Percentiles rank a stretch among this genome's conserved stretches.
Conservation (phyloP, 2,797 vertebrate species). For the Hydrophis major region DNA sequence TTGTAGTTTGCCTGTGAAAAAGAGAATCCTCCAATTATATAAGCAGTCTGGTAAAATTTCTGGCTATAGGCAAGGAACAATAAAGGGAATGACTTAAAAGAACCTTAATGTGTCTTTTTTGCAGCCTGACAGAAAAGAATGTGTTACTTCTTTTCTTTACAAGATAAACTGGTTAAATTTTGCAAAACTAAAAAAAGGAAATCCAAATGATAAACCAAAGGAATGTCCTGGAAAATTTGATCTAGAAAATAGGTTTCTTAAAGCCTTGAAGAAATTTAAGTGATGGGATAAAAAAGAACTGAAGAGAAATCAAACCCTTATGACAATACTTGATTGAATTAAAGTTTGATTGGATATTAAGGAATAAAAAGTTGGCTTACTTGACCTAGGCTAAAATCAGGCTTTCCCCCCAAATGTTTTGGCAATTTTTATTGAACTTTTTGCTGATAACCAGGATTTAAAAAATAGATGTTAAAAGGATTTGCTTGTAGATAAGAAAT, state of each 20-base stretch:
- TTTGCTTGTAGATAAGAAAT: neutral
- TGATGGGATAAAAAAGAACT: neutral
- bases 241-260: neutral
- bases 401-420: neutral
- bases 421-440: neutral
- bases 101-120: no score
- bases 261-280: neutral
- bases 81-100: no score
- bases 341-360: neutral
- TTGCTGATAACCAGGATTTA: neutral
- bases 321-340: neutral
- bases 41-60: no score
- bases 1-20: no score
- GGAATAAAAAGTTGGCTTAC: neutral
- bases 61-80: no score
- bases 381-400: neutral
- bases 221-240: neutral
- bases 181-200: neutral
- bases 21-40: no score
- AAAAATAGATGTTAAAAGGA: neutral
- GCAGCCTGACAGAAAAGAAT: neutral
- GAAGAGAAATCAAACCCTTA: neutral
- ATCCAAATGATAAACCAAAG: neutral
- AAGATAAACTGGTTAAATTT: neutral
- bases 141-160: neutral